Conservation (phyloP, 2,888 invertebrate species). For the Tortricodes alternella region DNA sequence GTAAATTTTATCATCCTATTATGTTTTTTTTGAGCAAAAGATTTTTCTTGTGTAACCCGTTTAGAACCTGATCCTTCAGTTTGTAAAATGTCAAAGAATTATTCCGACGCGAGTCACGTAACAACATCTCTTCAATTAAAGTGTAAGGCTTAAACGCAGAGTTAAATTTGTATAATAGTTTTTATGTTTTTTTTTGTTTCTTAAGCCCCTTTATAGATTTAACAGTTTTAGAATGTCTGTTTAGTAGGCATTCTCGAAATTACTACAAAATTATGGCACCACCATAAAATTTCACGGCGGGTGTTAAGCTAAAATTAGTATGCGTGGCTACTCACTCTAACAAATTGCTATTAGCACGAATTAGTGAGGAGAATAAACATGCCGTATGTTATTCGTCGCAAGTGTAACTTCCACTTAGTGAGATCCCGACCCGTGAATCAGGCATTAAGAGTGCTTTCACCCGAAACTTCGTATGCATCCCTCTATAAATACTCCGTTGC, state of each 20-base stretch:
- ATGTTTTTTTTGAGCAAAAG: not conserved
- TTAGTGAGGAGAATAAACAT: conserved; percentile 69
- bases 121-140: too few species aligned
- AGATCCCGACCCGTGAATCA: conserved; percentile 69
- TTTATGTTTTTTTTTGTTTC: too few species aligned
- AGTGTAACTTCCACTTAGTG: conserved; percentile 53
- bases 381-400: conserved; percentile 55
- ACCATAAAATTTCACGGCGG: conserved; percentile 74
- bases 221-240: conserved; percentile 27
- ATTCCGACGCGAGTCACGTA: too few species aligned
- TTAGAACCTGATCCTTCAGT: too few species aligned
- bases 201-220: conserved; percentile 7
- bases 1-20: conserved; percentile 20
- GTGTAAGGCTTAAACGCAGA: too few species aligned
- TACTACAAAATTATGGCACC: conserved; percentile 75
- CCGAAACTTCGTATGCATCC: conserved; percentile 77
- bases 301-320: conserved; percentile 77
- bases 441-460: conserved; percentile 79
- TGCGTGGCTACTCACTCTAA: conserved; percentile 70
- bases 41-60: not conserved
- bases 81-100: too few species aligned
- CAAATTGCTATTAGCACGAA: conserved; percentile 74
- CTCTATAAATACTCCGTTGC: conserved; percentile 70
- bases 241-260: conserved; percentile 77
- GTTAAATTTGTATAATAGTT: too few species aligned